Percentiles rank a stretch among this genome's conserved stretches.
Evolutionary conservation across 2,797 vertebrate species (phyloP).

Genomic region (Lacerta viridis): DNA sequence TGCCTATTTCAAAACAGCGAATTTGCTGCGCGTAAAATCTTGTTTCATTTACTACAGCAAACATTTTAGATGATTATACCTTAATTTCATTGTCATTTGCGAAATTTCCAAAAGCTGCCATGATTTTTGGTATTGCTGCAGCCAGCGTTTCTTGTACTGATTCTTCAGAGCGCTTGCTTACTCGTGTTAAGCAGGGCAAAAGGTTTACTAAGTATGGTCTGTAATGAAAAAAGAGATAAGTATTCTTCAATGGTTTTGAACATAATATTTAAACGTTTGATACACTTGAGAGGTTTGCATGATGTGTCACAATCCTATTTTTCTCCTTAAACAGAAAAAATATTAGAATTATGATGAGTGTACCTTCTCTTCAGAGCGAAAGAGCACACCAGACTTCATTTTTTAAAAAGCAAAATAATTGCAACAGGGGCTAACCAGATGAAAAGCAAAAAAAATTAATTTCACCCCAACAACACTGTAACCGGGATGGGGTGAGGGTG

Average conservation of each 20-base stretch:
- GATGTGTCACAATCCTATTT: background rate
- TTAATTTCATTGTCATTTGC: slow-evolving; percentile 97
- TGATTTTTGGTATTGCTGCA: slow-evolving; percentile 93
- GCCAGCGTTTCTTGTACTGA: slow-evolving; percentile 95
- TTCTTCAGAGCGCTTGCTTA: slow-evolving; percentile 94
- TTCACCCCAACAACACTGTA: background rate
- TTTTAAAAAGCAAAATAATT: background rate
- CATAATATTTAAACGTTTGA: background rate
- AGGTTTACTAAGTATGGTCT: slow-evolving; percentile 97
- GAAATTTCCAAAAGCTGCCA: slow-evolving; percentile 94
- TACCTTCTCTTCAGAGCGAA: background rate
- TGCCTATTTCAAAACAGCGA: background rate
- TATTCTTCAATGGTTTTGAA: background rate
- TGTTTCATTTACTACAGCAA: background rate
- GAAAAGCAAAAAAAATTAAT: background rate
- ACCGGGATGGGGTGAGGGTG: no score
- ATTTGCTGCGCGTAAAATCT: background rate
- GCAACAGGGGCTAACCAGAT: background rate
- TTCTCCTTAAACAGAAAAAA: background rate
- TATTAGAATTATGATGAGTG: background rate
- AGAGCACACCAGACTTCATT: background rate
- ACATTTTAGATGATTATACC: slow-evolving; percentile 80
- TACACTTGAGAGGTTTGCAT: background rate
- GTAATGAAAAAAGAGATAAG: background rate
- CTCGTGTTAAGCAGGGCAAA: slow-evolving; percentile 92